Percentiles rank a stretch among this genome's conserved stretches.
Evolutionary conservation across 2,113 vertebrate genomes (phyloP).

Genomic region (Centropus bengalensis): DNA sequence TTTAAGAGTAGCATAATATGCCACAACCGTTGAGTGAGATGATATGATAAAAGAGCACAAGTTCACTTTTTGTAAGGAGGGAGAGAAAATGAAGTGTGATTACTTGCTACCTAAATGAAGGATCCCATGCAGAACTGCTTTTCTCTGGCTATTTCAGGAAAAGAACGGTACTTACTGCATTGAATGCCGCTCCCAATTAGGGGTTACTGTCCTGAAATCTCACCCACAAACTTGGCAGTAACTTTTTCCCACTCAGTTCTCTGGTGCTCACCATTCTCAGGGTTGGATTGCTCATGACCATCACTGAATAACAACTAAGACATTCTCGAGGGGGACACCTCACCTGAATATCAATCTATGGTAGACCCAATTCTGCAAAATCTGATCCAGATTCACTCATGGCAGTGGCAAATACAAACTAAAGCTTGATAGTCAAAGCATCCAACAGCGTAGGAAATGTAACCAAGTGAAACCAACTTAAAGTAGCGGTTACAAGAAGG

Average conservation of each 20-base stretch:
- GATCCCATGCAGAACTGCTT: not conserved
- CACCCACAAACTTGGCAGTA: not conserved
- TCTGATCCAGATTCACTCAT: not conserved
- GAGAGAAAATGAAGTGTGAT: not conserved
- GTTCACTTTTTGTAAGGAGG: not conserved
- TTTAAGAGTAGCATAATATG: not conserved
- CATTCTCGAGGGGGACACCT: not conserved
- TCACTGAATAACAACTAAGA: not conserved
- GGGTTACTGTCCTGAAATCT: not conserved
- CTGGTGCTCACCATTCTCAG: not conserved
- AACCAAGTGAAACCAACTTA: not conserved
- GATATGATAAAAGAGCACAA: not conserved
- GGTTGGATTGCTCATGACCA: not conserved
- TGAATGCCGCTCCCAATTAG: not conserved
- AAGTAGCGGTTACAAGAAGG: not conserved
- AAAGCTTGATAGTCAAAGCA: not conserved
- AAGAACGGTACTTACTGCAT: not conserved
- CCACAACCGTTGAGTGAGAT: not conserved
- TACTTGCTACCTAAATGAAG: not conserved
- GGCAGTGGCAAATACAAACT: not conserved
- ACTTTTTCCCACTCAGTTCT: not conserved
- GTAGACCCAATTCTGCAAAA: not conserved
- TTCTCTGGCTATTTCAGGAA: not conserved
- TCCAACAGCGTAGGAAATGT: not conserved
- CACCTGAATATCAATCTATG: not conserved